Base-by-base conservation (phyloP, 2,113 vertebrate genomes). In the Craseonycteris thonglongyai region DNA sequence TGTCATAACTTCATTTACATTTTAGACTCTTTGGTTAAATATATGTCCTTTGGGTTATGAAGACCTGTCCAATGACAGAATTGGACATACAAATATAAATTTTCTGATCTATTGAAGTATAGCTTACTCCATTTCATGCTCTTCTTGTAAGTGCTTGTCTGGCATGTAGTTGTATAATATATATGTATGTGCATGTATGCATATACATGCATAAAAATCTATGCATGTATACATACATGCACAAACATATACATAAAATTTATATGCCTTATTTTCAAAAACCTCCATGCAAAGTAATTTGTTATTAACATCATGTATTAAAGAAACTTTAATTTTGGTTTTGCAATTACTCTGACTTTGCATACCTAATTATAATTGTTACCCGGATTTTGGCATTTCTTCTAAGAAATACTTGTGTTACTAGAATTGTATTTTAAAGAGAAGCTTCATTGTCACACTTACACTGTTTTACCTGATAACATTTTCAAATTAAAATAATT, bases 1-100 rank as follows among this genome's bases (percentile, higher is more conserved):
- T 96, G 71, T 96, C 96, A 96, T 94, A 98, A 94, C 75, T 97
- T 97, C 93, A 98, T 98, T 98, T 98, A 72, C 82, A 96, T 97
- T 98, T 97, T 91, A 97, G 95, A 94, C 85, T 96, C 90, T 97
- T 91, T 96, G 82, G 96, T 97, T 96, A 97, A 98, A 95, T 92
- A 84, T 81, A 71, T 22, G 63, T 97, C 96, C 94, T 97, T 92
- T 97, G 96, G 93, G 93, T 97, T 92, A 75, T 54, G 21, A 97
- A 97, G 96, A 88, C 95, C 65, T 97, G 40, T 80, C 86, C 94
- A 80, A 96, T 97, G 95, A 95, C 91, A 98, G 91, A 98, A 93
- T 74, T 96, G 63, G 84, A 92, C 85, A 87, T 83, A 94, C 35
- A 10, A 24, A 11, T 95, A 69, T 28, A 93, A 90, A 71, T 96